Percentiles rank a stretch among this genome's conserved stretches.
Conservation (phyloP, 2,797 vertebrate species). For the Mus caroli region DNA sequence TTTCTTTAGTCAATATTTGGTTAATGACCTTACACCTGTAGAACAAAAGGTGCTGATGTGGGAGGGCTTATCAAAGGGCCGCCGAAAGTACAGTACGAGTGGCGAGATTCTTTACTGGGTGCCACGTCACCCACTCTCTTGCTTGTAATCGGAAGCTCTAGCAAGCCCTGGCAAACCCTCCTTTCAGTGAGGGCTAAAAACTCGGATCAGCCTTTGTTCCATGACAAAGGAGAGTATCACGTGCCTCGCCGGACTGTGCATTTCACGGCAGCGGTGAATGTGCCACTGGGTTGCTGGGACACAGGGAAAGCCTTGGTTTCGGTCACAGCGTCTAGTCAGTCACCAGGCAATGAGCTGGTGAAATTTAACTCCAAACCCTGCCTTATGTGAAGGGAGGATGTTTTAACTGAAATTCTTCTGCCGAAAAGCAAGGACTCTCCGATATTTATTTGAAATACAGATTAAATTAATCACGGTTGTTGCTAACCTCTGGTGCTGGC, state of each 20-base stretch:
- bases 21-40: slow-evolving; percentile 33
- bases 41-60: slow-evolving; percentile 68
- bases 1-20: slow-evolving; percentile 65
- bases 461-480: not conserved
- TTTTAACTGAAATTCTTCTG: slow-evolving; percentile 19
- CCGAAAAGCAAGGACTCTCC: not conserved
- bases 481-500: not conserved
- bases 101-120: slow-evolving; percentile 54
- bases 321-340: not conserved
- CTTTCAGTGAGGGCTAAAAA: slow-evolving; percentile 71
- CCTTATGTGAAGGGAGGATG: slow-evolving; percentile 9
- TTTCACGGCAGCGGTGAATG: slow-evolving; percentile 65
- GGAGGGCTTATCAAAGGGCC: slow-evolving; percentile 58
- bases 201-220: slow-evolving; percentile 82
- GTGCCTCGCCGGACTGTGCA: slow-evolving; percentile 79
- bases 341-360: slow-evolving; percentile 16
- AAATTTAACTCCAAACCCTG: slow-evolving; percentile 33
- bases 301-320: not conserved
- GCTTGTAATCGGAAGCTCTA: slow-evolving; percentile 76
- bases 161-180: slow-evolving; percentile 70
- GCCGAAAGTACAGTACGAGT: slow-evolving; percentile 35
- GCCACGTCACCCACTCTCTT: slow-evolving; percentile 33
- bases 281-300: slow-evolving; percentile 45
- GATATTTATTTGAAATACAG: not conserved
- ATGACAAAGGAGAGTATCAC: slow-evolving; percentile 77